Conservation (phyloP, 2,888 invertebrate genomes). For the Lamellibrachia satsuma region DNA sequence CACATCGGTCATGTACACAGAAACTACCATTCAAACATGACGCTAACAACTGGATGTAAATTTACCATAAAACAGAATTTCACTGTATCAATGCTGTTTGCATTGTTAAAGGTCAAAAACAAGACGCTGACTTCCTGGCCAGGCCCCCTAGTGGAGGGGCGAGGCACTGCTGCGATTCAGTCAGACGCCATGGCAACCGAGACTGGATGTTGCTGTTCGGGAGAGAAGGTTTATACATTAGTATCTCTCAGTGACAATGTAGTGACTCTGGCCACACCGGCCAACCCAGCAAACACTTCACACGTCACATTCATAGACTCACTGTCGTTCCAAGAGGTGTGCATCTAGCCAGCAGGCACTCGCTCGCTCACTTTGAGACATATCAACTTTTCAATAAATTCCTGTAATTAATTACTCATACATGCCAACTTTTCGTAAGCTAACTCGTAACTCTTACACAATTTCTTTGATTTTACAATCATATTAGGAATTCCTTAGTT, state of each 20-base stretch:
- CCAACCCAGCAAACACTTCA: background rate
- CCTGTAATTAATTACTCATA: background rate
- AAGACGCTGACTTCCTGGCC: slow-evolving; percentile 12
- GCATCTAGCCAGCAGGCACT: background rate
- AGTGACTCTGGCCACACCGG: background rate
- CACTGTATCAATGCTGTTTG: slow-evolving; percentile 12
- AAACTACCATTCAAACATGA: background rate
- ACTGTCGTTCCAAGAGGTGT: background rate
- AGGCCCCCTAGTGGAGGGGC: background rate
- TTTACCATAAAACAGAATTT: slow-evolving; percentile 3
- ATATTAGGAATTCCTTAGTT: background rate
- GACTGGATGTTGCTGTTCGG: background rate
- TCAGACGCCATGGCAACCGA: slow-evolving; percentile 11
- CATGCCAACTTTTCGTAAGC: background rate
- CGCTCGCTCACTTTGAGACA: background rate
- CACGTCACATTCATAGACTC: background rate
- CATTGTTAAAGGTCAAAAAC: background rate
- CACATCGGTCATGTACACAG: background rate
- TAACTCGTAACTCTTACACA: background rate
- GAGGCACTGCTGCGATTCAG: slow-evolving; percentile 6
- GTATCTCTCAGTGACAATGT: background rate
- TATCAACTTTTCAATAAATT: background rate
- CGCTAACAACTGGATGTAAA: background rate
- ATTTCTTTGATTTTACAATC: background rate
- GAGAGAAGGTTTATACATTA: slow-evolving; percentile 17